phyloP scores from a whole-genome alignment of 2,797 vertebrate species.

The Eulemur coronatus region DNA sequence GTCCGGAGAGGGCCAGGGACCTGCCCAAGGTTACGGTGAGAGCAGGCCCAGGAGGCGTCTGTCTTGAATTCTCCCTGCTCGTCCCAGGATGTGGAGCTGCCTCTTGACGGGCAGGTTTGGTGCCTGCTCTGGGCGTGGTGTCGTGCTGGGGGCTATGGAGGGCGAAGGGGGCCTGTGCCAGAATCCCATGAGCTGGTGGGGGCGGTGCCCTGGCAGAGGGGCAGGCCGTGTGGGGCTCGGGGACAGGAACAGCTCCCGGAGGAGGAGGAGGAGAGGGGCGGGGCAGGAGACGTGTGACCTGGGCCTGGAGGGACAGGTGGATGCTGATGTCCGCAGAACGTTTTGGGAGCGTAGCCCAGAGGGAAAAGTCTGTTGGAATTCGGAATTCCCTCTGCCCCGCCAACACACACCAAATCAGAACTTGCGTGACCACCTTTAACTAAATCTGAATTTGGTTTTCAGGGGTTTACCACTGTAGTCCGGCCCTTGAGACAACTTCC shows the following conservation, averaged over 20 bases:
- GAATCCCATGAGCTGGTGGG: background rate
- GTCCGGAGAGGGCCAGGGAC: background rate
- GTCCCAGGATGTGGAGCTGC: background rate
- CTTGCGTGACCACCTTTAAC: background rate
- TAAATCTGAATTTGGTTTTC: background rate
- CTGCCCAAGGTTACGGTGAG: background rate
- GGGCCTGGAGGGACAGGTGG: background rate
- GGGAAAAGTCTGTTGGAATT: background rate
- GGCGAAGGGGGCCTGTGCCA: background rate
- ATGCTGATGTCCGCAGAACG: background rate
- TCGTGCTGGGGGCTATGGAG: background rate
- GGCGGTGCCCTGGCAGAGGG: background rate
- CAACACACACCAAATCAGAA: background rate
- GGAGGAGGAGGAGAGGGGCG: background rate
- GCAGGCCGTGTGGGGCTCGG: accelerated
- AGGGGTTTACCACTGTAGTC: too few relatives aligned
- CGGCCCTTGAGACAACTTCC: background rate
- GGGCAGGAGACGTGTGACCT: background rate
- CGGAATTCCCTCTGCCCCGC: background rate
- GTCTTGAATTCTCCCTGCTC: background rate
- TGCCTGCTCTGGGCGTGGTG: background rate
- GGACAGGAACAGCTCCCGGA: background rate
- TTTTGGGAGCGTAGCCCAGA: background rate
- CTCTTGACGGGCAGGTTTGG: too few relatives aligned
- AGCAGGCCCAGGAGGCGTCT: background rate